phyloP scores from a whole-genome alignment of 2,888 invertebrate genomes.

The Apodemia duryi region DNA sequence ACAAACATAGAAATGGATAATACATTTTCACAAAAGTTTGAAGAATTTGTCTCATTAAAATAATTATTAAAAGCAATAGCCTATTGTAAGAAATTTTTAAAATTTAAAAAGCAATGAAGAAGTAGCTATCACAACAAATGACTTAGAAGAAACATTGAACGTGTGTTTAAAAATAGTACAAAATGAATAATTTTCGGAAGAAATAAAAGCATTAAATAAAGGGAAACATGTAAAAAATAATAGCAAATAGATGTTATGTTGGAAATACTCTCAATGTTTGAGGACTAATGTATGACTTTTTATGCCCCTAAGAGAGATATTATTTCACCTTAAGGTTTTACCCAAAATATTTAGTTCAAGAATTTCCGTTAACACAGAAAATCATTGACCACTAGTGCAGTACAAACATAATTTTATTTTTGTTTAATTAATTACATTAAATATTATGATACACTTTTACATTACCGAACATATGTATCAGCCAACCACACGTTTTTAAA shows the following conservation, averaged over 20 bases:
- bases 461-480: too few relatives aligned
- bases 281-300: too few relatives aligned
- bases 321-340: too few relatives aligned
- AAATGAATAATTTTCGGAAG: conserved; percentile 25
- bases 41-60: conserved; percentile 15
- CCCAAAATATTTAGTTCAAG: too few relatives aligned
- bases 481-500: too few relatives aligned
- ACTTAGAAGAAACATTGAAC: conserved; percentile 27
- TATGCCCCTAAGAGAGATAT: too few relatives aligned
- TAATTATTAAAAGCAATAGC: conserved; percentile 16
- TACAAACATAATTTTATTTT: too few relatives aligned
- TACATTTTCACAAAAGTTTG: conserved; percentile 2
- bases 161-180: conserved; percentile 28
- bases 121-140: conserved; percentile 24
- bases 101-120: conserved; percentile 8
- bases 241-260: conserved; percentile 16
- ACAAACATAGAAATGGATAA: conserved; percentile 8
- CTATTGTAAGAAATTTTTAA: conserved; percentile 21
- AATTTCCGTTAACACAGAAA: too few relatives aligned
- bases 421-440: too few relatives aligned
- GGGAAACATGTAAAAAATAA: conserved; percentile 21
- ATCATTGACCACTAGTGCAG: too few relatives aligned
- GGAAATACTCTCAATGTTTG: too few relatives aligned
- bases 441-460: too few relatives aligned
- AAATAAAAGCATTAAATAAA: conserved; percentile 18